Base-by-base conservation (phyloP, 92 coral and sea anemone species). In the Zoanthus sansibaricus region DNA sequence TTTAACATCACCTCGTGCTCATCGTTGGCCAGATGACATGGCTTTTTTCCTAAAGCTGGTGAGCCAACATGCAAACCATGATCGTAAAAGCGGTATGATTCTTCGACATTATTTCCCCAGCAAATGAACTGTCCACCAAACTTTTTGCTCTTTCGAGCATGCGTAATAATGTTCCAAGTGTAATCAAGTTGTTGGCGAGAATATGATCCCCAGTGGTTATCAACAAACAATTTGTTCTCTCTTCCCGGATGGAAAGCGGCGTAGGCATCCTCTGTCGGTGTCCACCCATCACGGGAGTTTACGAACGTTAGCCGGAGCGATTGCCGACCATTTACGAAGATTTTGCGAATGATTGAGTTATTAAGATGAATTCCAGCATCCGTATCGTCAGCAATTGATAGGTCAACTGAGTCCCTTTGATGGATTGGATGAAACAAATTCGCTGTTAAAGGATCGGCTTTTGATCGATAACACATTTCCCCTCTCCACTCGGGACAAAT, bases 11-110 rank as follows among this genome's bases (percentile, higher is more conserved):
- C 91, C 79, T 97, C 94, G 71, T 89, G 86, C 47, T 97, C 95
- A 85, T 97, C 92, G 83, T 93, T 91, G 83, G 93, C 94, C 76
- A 97, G 87, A 52, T 95, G 95, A 79, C 99, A 97, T 8, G 95
- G 95, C 85, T 97, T 96, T 58, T 84, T 86, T 42, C 92, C 97
- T 9, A 82, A 64, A 18, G 99, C 94, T n/a, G 99, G 99, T 12
- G 97, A 89, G n/a, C 99, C 99, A 42, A 87, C 92, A 51, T 97
- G 99, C 7, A 97, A 96, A 6, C 99, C 99, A 37, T 97, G 99
- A 72, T 97, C 99, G 71, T 95, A 97, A 82, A 89, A 95, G 67
- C 99, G 91, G 77, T 97, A 97, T 54, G 98, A 93, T 4, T 83
- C 72, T 68, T 82, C 59, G 21, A 95, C 94, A 25, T 90, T 86